phyloP scores from a whole-genome alignment of 2,113 vertebrate genomes.

The Festucalex cinctus region DNA sequence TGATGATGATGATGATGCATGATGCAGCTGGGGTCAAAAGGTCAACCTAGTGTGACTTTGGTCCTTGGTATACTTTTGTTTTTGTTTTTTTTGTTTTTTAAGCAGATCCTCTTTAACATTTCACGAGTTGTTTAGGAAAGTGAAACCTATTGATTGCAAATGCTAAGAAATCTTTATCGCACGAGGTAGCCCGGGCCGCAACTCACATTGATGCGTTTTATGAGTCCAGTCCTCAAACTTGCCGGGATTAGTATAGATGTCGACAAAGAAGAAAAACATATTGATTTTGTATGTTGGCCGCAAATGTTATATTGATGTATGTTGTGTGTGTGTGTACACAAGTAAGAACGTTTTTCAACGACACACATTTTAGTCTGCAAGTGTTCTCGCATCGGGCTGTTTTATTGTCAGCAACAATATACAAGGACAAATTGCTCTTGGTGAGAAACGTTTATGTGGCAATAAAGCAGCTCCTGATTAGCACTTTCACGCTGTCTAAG shows the following conservation, averaged over 20 bases:
- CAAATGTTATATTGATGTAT: neutral
- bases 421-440: neutral
- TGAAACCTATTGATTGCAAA: neutral
- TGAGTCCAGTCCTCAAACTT: neutral
- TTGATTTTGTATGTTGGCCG: neutral
- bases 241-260: neutral
- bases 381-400: neutral
- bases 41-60: neutral
- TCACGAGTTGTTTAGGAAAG: neutral
- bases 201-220: neutral
- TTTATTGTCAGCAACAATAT: neutral
- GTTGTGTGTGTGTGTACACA: neutral
- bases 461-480: neutral
- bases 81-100: neutral
- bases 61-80: neutral
- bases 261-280: neutral
- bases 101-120: neutral
- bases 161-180: neutral
- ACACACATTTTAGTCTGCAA: neutral
- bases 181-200: neutral
- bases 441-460: neutral
- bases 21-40: neutral
- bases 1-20: neutral
- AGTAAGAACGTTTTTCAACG: neutral
- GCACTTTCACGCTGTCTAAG: neutral